Conservation (phyloP, 1,140 invertebrate species). For the Drosophila tani region DNA sequence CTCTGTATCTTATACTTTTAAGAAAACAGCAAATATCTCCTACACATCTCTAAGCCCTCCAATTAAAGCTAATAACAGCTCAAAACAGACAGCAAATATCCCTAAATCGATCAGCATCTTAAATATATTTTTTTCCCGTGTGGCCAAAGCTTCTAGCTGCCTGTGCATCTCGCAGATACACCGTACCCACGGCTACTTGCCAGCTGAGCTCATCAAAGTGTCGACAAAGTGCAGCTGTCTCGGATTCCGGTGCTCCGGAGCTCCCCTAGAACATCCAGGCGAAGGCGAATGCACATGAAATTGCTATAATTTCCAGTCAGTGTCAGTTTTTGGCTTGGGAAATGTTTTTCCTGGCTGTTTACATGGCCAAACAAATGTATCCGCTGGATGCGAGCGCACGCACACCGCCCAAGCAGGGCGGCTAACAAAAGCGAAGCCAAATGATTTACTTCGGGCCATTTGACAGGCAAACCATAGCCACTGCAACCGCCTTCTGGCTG, state of each 20-base stretch:
- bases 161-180: slow-evolving; percentile 49
- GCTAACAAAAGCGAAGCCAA: slow-evolving; percentile 44
- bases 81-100: slow-evolving; percentile 1
- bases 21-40: background rate
- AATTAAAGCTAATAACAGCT: background rate
- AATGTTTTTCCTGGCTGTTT: slow-evolving; percentile 55
- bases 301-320: slow-evolving; percentile 70
- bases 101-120: background rate
- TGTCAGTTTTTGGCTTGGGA: slow-evolving; percentile 61
- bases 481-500: slow-evolving; percentile 19
- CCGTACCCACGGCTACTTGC: slow-evolving; percentile 34
- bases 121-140: background rate
- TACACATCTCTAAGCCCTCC: background rate
- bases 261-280: slow-evolving; percentile 17
- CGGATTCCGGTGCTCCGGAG: slow-evolving; percentile 14
- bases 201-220: slow-evolving; percentile 71
- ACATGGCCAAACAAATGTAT: slow-evolving; percentile 57
- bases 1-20: no score
- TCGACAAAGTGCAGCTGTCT: slow-evolving; percentile 68
- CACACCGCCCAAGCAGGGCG: slow-evolving; percentile 28
- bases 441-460: slow-evolving; percentile 54
- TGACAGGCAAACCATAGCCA: slow-evolving; percentile 29
- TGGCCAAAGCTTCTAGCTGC: slow-evolving; percentile 30
- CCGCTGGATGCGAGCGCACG: slow-evolving; percentile 41
- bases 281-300: slow-evolving; percentile 31